Conservation (phyloP, 1,140 invertebrate genomes). For the Leptonema lineaticorne region DNA sequence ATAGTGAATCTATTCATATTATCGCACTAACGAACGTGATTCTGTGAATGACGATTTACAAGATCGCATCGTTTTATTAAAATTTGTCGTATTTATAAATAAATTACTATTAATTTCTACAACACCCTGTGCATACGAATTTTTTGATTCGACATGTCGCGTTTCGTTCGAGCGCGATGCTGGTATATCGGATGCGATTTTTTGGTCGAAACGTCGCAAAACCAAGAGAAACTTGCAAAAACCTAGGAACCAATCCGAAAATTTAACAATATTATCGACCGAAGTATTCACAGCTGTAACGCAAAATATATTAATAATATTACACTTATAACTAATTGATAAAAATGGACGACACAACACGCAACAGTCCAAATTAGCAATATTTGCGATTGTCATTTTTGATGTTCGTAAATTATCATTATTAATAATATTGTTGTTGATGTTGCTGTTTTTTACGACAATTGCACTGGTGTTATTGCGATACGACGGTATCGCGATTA, state of each 20-base stretch:
- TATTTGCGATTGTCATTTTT: neutral
- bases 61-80: conserved; percentile 3
- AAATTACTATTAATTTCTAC: conserved; percentile 2
- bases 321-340: neutral
- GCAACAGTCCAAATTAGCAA: neutral
- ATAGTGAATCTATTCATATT: neutral
- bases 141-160: neutral
- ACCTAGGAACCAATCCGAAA: neutral
- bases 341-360: neutral
- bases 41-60: neutral
- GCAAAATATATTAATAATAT: neutral
- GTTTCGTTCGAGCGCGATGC: neutral
- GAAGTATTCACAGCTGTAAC: neutral
- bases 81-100: neutral
- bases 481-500: neutral
- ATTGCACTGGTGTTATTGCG: neutral
- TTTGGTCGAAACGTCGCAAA: neutral
- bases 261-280: neutral
- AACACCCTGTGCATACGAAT: conserved; percentile 13
- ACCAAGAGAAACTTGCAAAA: neutral
- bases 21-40: neutral
- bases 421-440: neutral
- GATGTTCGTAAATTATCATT: no score
- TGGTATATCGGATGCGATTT: neutral
- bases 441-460: neutral